Evolutionary conservation across 2,797 vertebrate species (phyloP).

Genomic region (Botia almorhae): DNA sequence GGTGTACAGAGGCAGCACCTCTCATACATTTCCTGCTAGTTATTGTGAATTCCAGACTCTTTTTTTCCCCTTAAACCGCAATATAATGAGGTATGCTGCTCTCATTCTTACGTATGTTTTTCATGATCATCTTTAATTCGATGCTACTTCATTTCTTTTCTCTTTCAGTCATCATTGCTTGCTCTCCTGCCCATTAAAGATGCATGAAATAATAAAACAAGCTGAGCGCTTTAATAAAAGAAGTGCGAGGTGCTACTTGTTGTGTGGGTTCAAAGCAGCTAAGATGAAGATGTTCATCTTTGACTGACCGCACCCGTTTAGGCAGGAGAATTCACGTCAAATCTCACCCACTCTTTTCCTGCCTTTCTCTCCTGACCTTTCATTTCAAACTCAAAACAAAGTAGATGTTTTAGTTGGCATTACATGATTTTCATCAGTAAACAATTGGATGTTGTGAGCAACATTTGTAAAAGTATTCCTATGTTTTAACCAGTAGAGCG

Average conservation of each 20-base stretch:
- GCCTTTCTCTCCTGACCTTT: constrained; percentile 26
- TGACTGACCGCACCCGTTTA: constrained; percentile 46
- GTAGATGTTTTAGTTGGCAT: background rate
- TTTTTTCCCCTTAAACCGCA: background rate
- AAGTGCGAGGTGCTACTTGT: constrained; percentile 51
- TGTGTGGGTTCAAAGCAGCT: constrained; percentile 59
- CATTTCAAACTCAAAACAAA: constrained; percentile 34
- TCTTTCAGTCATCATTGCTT: constrained; percentile 22
- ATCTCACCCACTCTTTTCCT: constrained; percentile 41
- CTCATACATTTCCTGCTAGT: background rate
- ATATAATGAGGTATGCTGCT: constrained; percentile 39
- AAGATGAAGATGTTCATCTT: constrained; percentile 60
- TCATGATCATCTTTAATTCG: constrained; percentile 42
- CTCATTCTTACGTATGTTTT: constrained; percentile 41
- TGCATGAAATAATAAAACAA: constrained; percentile 54
- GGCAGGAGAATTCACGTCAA: constrained; percentile 46
- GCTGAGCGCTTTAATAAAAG: constrained; percentile 57
- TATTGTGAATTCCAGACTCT: constrained; percentile 16
- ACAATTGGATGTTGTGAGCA: background rate
- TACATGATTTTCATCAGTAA: constrained; percentile 9
- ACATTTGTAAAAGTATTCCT: too few species aligned
- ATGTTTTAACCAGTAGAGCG: too few species aligned
- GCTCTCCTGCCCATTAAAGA: constrained; percentile 55
- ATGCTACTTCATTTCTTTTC: constrained; percentile 27
- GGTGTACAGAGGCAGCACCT: constrained; percentile 20